Conservation (phyloP, 2,888 invertebrate species). For the Melieria omissa region DNA sequence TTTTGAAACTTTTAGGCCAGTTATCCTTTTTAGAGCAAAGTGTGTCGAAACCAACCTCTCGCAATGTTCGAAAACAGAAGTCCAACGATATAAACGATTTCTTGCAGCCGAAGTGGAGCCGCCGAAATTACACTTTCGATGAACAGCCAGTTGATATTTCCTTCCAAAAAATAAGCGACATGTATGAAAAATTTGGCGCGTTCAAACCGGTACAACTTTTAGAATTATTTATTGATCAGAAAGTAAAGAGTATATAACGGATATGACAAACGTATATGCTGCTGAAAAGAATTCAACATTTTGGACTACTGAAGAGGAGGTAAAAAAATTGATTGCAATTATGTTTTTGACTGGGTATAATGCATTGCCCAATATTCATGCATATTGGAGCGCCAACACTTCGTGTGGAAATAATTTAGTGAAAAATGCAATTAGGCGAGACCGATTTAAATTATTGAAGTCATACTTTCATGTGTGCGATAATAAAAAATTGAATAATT, state of each 20-base stretch:
- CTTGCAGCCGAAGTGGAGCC: too few species aligned
- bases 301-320: conserved; percentile 3
- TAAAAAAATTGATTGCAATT: conserved; percentile 13
- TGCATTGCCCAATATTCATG: conserved; percentile 32
- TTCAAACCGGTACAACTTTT: too few species aligned
- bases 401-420: conserved; percentile 26
- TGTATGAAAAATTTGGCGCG: too few species aligned
- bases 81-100: too few species aligned
- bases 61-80: too few species aligned
- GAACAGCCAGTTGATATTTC: too few species aligned
- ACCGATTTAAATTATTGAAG: conserved; percentile 14
- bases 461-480: conserved; percentile 7
- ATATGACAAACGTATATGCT: conserved; percentile 7
- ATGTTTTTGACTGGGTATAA: conserved; percentile 25
- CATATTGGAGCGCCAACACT: conserved; percentile 26
- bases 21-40: too few species aligned
- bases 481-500: not conserved
- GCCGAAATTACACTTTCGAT: too few species aligned
- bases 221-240: too few species aligned
- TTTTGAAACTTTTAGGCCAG: too few species aligned
- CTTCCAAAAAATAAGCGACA: too few species aligned
- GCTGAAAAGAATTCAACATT: conserved; percentile 12
- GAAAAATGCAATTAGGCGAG: conserved; percentile 20
- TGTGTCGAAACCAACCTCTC: too few species aligned
- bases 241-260: not conserved